Evolutionary conservation across 1,140 invertebrate species (phyloP).

Genomic region (Aphelenchoides besseyi): DNA sequence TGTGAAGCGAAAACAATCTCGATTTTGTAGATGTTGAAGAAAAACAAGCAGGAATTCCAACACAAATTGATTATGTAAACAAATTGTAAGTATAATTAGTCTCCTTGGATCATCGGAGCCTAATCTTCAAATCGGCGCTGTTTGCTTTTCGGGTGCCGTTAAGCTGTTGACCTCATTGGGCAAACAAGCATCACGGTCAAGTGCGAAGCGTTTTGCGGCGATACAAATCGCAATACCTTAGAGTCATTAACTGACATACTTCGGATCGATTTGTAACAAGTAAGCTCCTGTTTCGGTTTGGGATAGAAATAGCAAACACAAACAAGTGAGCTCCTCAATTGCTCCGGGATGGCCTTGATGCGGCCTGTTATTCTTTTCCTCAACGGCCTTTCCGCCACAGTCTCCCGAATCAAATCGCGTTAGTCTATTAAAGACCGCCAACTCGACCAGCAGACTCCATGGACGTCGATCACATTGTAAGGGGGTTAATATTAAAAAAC

Average conservation of each 20-base stretch:
- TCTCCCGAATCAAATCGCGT: background rate
- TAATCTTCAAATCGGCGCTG: background rate
- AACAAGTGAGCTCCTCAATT: background rate
- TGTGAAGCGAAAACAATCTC: background rate
- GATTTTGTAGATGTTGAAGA: too few relatives aligned
- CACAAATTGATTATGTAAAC: constrained; percentile 2
- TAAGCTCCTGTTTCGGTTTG: background rate
- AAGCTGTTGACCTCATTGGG: background rate
- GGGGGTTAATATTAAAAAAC: background rate
- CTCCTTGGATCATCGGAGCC: background rate
- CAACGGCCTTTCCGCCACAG: background rate
- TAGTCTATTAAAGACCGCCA: background rate
- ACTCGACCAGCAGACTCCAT: background rate
- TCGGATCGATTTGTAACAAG: background rate
- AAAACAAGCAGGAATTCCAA: background rate
- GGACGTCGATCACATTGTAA: background rate
- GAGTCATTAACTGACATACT: too few relatives aligned
- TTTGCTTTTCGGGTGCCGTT: background rate
- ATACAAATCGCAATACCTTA: too few relatives aligned
- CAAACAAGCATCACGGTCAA: background rate
- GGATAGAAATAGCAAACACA: background rate
- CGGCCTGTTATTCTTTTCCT: background rate
- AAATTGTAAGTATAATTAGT: background rate
- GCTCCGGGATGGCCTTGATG: constrained; percentile 1
- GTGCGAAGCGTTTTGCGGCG: background rate